These are phyloP conservation scores for Aplodontia rufa DNA, from an alignment of 2,113 vertebrate species.

Conservation along the genomic window DNA sequence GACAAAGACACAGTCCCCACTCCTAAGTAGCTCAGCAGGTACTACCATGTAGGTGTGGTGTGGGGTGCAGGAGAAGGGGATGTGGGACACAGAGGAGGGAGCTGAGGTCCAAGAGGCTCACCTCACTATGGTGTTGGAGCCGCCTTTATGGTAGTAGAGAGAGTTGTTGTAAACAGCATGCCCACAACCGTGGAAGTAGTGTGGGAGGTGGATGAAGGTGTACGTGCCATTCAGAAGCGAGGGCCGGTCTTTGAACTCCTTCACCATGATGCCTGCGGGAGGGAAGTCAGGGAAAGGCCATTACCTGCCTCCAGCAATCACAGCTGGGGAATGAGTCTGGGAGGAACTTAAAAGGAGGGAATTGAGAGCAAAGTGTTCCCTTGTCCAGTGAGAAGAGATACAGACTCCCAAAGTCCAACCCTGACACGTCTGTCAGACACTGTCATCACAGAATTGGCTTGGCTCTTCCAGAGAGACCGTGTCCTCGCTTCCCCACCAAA, in stretches of 20 bases:
- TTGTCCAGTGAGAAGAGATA: neutral
- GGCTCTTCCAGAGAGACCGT: neutral
- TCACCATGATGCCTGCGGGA: conserved; percentile 88
- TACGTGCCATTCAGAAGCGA: conserved; percentile 89
- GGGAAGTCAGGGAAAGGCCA: neutral
- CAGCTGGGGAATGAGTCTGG: neutral
- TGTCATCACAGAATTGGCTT: neutral
- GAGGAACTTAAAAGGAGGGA: neutral
- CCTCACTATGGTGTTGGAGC: conserved; percentile 91
- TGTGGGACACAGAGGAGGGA: rapidly evolving
- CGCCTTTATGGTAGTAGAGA: conserved; percentile 95
- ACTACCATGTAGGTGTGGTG: rapidly evolving
- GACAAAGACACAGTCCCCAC: neutral
- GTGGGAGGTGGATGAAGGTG: conserved; percentile 86
- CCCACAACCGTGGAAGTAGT: conserved; percentile 94
- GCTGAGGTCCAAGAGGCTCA: conserved; percentile 71
- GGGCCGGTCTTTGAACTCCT: conserved; percentile 89
- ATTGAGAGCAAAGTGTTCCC: neutral
- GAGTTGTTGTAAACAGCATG: conserved; percentile 91
- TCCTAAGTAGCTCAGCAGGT: neutral
- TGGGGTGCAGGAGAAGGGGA: rapidly evolving
- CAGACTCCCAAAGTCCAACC: neutral
- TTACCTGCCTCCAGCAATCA: neutral
- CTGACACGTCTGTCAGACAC: neutral
- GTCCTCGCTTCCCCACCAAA: neutral